A percentile compares a stretch with the other conserved stretches of the same genome.
Evolutionary conservation across 2,113 vertebrate species (phyloP).

Genomic region (Trogon melanurus): DNA sequence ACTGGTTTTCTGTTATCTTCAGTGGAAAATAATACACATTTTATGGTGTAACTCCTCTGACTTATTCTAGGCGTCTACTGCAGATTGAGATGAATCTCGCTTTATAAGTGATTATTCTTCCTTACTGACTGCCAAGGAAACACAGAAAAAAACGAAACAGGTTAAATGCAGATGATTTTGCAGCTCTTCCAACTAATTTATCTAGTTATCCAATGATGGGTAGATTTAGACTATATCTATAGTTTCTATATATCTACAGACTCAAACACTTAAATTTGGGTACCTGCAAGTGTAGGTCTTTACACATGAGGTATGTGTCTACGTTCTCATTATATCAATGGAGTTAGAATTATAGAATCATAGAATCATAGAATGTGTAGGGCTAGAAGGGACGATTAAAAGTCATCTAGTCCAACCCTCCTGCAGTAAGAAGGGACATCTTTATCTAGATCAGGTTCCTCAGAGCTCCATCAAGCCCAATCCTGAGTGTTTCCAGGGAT

Average conservation of each 20-base stretch:
- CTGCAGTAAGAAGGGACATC: no score
- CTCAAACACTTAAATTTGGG: background rate
- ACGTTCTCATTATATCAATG: background rate
- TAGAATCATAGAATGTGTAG: no score
- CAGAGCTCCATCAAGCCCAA: no score
- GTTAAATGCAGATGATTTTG: background rate
- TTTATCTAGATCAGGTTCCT: no score
- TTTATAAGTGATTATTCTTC: background rate
- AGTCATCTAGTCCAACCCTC: no score
- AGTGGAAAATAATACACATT: background rate
- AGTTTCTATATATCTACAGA: background rate
- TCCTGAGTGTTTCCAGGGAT: no score
- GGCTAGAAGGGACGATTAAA: no score
- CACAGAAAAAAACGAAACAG: background rate
- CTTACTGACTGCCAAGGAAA: background rate
- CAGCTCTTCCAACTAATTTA: background rate
- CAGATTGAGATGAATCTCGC: background rate
- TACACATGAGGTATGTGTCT: background rate
- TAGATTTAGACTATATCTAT: background rate
- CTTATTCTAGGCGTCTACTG: background rate
- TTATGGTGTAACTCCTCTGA: background rate
- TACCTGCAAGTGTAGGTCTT: background rate
- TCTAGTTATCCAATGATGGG: background rate
- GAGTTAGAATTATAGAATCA: background rate
- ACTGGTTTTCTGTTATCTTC: background rate